Evolutionary conservation across 2,797 vertebrate genomes (phyloP), one percentile per base, ranked within the genome.

Genomic region (Onychomys arenicola): DNA sequence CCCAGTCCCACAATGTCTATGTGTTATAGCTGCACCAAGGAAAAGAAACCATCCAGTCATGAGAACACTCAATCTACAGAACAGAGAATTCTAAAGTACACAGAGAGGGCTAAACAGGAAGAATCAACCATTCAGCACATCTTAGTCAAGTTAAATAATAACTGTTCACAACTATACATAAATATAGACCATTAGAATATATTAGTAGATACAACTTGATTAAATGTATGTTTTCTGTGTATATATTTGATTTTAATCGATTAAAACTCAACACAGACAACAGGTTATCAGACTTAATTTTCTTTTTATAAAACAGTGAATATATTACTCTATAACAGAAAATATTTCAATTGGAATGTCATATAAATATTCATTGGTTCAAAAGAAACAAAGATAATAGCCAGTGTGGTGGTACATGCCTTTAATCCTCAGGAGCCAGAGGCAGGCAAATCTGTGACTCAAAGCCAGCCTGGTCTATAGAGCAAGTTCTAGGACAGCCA

Each of bases 341-440:
- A 93, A 73, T 8, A 78, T 83, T 80, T 63, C 71, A 85, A 95
- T 49, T 88, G 14, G 11, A 61, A 71, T 29, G 63, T 29, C 46
- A 81, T 52, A 6, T 49, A 75, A 69, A 46, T 59, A 25, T 23
- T 88, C 67, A 89, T 19, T 61, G 85, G 27, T 86, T 73, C n/a
- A 78, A 95, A 93, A 92, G 59, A 96, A 93, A 71, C 40, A 25
- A 37, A 82, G 23, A 16, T 69, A 91, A 81, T 21, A 76, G 16
- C 29, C 32, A 2, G 46, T 34, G 9, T 78, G 9, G 32, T 52
- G 4, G 46, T 46, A 9, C 29, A 52, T 17, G 4, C 46, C 5
- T 78, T 78, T 34, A 78, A 78, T 34, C 32, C 16, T 78, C 46
- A 52, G 76, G 29, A 78, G 9, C 7, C 46, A 78, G 32, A 78